Evolutionary conservation across 2,113 vertebrate species (phyloP), one percentile per base, ranked within the genome.

Genomic region (Trachemys scripta): DNA sequence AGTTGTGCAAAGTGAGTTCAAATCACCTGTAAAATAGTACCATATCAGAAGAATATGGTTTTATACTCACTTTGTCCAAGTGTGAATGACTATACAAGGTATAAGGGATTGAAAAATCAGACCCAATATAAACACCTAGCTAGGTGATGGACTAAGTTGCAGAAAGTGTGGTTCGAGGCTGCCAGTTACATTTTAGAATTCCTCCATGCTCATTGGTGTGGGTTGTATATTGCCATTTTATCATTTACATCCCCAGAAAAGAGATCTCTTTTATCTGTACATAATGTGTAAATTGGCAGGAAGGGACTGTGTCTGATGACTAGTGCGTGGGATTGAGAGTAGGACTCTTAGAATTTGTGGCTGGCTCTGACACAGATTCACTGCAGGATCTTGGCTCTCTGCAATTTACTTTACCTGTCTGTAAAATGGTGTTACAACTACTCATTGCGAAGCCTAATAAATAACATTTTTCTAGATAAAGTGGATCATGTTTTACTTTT

Each of bases 371-470:
- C 51, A 56, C 29, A 53, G 25, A 38, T 49, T 22, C 31, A 27
- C n/a, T 56, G 9, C 16, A 11, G 76, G 42, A 78, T 16, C 29
- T 45, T 29, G 86, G 3, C 47, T n/a, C 42, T 12, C 31, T 86
- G 56, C 24, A 9, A 81, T 20, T 93, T 80, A 42, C 13, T 20
- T 94, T 76, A 42, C 16, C 45, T 31, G 6, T 14, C 95, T 90
- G n/a, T 76, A 85, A 76, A 89, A 81, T 0, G 2, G n/a, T 42
- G 14, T 6, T 69, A 1, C 38, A 62, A 7, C 86, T 90, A 88
- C 82, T 84, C 72, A 53, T n/a, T 53, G 82, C 51, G 20, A 86
- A 92, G 8, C 5, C 56, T 62, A 38, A 94, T 53, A 90, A 90
- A 50, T 45, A 88, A 65, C 14, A 59, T 65, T 50, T 79, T 91